Percentiles rank a stretch among this genome's conserved stretches.
phyloP scores from a whole-genome alignment of 2,797 vertebrate species.

The Sarcoramphus papa region DNA sequence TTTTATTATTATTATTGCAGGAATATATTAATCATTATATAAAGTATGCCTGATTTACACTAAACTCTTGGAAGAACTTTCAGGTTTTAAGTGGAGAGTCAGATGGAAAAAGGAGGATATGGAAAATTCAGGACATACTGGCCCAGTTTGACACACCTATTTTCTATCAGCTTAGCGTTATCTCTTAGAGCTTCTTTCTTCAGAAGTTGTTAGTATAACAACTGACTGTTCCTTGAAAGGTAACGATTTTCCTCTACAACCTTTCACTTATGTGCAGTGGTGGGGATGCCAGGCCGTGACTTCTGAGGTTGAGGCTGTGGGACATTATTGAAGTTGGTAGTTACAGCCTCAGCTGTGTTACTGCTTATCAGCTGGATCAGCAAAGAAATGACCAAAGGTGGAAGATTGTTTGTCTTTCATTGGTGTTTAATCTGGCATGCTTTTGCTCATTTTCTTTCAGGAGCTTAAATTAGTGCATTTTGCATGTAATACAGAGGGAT shows the following conservation, averaged over 20 bases:
- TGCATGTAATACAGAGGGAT: background rate
- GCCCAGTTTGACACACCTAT: background rate
- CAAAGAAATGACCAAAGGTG: background rate
- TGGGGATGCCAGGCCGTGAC: rapidly evolving
- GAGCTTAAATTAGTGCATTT: background rate
- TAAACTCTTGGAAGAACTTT: background rate
- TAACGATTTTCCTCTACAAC: background rate
- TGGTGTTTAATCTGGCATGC: background rate
- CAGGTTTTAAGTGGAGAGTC: background rate
- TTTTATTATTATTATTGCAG: background rate
- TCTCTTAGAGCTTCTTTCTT: background rate
- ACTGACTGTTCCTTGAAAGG: background rate
- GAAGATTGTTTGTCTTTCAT: background rate
- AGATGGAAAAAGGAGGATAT: background rate
- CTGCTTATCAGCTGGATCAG: background rate
- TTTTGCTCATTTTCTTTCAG: background rate
- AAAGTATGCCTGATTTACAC: background rate
- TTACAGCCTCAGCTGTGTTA: background rate
- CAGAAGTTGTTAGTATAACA: background rate
- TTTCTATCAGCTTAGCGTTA: background rate
- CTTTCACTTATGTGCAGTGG: rapidly evolving
- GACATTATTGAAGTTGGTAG: background rate
- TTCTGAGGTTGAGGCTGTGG: background rate
- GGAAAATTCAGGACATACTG: background rate
- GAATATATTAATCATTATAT: background rate